phyloP scores from a whole-genome alignment of 2,888 invertebrate genomes.

The Sminthurides aquaticus region DNA sequence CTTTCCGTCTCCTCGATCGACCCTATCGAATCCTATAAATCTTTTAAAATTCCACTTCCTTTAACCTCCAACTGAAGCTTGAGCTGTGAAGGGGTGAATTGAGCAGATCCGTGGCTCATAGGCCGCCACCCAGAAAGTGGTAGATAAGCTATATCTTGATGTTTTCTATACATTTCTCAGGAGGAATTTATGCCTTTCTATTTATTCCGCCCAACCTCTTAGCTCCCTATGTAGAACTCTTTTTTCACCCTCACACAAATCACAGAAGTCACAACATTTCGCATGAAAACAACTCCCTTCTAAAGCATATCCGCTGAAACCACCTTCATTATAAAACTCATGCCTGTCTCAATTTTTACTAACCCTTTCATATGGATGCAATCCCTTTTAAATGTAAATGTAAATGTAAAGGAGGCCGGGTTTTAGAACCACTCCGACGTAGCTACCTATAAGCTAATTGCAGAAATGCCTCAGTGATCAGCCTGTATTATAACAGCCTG shows the following conservation, averaged over 20 bases:
- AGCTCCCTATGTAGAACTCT: not conserved
- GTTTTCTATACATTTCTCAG: not conserved
- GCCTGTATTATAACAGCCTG: too few species aligned
- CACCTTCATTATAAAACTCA: too few species aligned
- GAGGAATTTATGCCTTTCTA: not conserved
- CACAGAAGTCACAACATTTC: not conserved
- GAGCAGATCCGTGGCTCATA: not conserved
- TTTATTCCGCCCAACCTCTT: not conserved
- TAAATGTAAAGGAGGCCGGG: too few species aligned
- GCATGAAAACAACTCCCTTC: not conserved
- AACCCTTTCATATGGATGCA: too few species aligned
- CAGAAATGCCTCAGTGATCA: too few species aligned
- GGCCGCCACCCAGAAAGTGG: not conserved
- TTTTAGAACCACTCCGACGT: too few species aligned
- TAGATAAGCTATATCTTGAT: not conserved
- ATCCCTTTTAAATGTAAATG: too few species aligned
- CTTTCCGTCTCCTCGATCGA: not conserved
- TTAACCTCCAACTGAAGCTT: not conserved
- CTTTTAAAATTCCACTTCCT: not conserved
- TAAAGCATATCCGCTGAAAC: too few species aligned
- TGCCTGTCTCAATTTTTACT: too few species aligned
- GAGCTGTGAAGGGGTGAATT: not conserved
- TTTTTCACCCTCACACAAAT: slow-evolving; percentile 1
- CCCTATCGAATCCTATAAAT: not conserved
- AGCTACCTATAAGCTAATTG: too few species aligned